These are phyloP conservation scores for Strix uralensis DNA, from an alignment of 2,113 vertebrate genomes.

Conservation along the genomic window DNA sequence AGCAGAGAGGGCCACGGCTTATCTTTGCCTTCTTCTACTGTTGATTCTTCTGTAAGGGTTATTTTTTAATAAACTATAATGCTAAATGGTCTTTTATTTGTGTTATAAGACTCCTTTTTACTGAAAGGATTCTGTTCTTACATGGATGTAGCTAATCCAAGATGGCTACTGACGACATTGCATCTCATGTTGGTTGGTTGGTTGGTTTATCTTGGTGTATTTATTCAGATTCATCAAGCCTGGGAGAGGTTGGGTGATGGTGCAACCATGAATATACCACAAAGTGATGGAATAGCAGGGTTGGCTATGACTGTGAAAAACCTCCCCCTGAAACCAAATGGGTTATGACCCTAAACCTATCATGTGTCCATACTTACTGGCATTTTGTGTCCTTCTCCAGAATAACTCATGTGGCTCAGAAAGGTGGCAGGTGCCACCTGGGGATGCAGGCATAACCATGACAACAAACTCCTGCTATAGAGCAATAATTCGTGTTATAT, in stretches of 20 bases:
- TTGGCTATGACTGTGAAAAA: background rate
- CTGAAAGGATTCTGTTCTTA: background rate
- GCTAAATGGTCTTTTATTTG: background rate
- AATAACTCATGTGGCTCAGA: background rate
- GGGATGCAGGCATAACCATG: background rate
- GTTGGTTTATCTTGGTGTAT: background rate
- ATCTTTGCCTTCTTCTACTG: background rate
- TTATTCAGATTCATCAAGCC: background rate
- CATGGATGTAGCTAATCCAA: background rate
- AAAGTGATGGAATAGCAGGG: background rate
- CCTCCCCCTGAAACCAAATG: background rate
- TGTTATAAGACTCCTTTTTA: background rate
- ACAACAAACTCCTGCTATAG: background rate
- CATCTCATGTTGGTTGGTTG: background rate
- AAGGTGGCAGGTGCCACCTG: background rate
- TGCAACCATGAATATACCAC: background rate
- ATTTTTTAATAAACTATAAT: background rate
- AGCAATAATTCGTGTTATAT: accelerated
- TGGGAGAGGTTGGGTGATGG: background rate
- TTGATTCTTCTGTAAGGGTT: background rate
- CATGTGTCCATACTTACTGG: background rate
- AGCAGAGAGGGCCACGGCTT: background rate
- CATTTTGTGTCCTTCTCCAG: background rate
- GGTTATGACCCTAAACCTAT: background rate
- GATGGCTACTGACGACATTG: background rate